These are phyloP conservation scores for Parus major DNA, from an alignment of 2,113 vertebrate species.

Conservation along the genomic window DNA sequence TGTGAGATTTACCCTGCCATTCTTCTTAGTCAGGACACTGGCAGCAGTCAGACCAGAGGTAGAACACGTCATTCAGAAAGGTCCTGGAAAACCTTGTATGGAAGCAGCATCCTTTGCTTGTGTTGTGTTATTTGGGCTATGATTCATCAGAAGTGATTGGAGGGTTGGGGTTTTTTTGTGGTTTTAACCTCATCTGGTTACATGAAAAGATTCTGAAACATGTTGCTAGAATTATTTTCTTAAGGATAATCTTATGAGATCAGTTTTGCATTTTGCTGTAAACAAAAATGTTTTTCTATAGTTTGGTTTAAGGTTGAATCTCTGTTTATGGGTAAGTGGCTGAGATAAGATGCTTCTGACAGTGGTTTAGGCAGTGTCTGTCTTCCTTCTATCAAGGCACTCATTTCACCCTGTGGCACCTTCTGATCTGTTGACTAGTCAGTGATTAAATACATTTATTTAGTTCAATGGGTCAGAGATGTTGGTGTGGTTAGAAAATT, in stretches of 20 bases:
- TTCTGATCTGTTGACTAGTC: constrained; percentile 71
- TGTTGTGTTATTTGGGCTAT: constrained; percentile 3
- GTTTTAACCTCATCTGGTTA: neutral
- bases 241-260: neutral
- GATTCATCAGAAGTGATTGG: constrained; percentile 39
- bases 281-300: neutral
- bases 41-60: constrained; percentile 18
- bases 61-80: neutral
- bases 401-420: constrained; percentile 19
- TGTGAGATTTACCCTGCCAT: neutral
- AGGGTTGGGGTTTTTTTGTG: fast-evolving
- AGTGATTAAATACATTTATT: constrained; percentile 79
- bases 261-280: neutral
- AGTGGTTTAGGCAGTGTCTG: constrained; percentile 54
- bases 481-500: constrained; percentile 74
- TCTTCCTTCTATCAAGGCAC: constrained; percentile 48
- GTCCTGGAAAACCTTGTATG: neutral
- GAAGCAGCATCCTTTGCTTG: neutral
- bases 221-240: neutral
- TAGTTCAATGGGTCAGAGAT: constrained; percentile 79
- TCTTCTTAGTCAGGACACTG: constrained; percentile 44
- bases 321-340: neutral
- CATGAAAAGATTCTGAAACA: neutral
- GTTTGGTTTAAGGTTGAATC: neutral
- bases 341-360: neutral